Evolutionary conservation across 1,140 invertebrate genomes (phyloP).

Genomic region (Cotesia chilonis): DNA sequence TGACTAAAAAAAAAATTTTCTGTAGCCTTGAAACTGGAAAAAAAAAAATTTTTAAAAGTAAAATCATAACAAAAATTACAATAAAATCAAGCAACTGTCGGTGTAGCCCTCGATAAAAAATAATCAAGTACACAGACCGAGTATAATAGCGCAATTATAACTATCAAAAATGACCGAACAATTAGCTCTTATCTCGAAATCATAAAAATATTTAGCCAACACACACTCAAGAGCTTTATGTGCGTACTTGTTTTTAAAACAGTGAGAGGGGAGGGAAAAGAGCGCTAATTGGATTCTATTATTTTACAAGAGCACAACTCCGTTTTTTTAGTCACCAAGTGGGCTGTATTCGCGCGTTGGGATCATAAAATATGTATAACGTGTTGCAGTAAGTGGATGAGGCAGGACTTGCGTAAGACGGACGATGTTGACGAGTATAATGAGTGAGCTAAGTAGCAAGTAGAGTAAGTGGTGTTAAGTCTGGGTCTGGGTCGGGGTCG

Average conservation of each 20-base stretch:
- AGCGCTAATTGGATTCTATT: constrained; percentile 51
- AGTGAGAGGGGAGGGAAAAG: not conserved
- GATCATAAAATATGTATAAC: constrained; percentile 20
- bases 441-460: no score
- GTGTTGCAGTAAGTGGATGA: no score
- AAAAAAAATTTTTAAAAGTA: no score
- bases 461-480: no score
- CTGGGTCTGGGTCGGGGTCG: no score
- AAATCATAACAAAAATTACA: no score
- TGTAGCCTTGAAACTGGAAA: no score
- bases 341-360: not conserved
- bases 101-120: no score
- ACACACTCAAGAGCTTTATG: constrained; percentile 21
- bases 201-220: constrained; percentile 55
- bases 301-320: constrained; percentile 45
- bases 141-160: constrained; percentile 36
- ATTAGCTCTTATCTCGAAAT: constrained; percentile 50
- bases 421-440: no score
- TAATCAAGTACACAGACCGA: not conserved
- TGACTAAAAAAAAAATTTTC: no score
- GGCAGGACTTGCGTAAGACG: no score
- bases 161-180: constrained; percentile 61
- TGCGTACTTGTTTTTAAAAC: not conserved
- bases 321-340: not conserved
- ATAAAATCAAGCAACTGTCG: no score